Conservation (phyloP, 1,140 invertebrate genomes). For the Laupala kohalensis region DNA sequence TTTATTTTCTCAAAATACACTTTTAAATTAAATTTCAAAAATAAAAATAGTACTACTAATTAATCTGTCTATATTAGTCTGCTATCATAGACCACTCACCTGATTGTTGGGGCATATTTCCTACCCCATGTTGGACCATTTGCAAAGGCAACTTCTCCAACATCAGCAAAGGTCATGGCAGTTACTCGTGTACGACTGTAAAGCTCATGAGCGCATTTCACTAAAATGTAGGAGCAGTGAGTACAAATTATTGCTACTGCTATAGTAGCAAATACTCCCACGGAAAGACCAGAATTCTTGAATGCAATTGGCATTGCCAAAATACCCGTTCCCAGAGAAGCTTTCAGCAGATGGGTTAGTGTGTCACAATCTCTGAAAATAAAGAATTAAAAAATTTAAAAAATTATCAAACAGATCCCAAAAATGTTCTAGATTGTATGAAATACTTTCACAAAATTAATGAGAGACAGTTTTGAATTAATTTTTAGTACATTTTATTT, state of each 20-base stretch:
- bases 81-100: too few relatives aligned
- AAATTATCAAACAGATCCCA: not conserved
- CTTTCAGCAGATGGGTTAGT: constrained; percentile 72
- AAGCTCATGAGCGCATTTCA: constrained; percentile 66
- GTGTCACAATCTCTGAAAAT: constrained; percentile 73
- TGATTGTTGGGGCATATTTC: not conserved
- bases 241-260: constrained; percentile 70
- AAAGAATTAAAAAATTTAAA: constrained; percentile 15
- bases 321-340: constrained; percentile 82
- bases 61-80: too few relatives aligned
- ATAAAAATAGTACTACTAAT: too few relatives aligned
- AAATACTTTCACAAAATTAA: not conserved
- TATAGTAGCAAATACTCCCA: constrained; percentile 65
- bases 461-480: not conserved
- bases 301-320: constrained; percentile 81
- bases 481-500: not conserved
- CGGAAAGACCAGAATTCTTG: constrained; percentile 58
- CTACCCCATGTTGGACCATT: constrained; percentile 52
- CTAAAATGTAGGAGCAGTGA: constrained; percentile 72
- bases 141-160: constrained; percentile 56
- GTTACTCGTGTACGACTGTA: constrained; percentile 53
- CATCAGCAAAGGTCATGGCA: constrained; percentile 62
- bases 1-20: too few relatives aligned
- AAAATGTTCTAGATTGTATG: not conserved
- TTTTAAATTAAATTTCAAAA: too few relatives aligned